Evolutionary conservation across 2,888 invertebrate species (phyloP).

Genomic region (Ophion slaviceki): DNA sequence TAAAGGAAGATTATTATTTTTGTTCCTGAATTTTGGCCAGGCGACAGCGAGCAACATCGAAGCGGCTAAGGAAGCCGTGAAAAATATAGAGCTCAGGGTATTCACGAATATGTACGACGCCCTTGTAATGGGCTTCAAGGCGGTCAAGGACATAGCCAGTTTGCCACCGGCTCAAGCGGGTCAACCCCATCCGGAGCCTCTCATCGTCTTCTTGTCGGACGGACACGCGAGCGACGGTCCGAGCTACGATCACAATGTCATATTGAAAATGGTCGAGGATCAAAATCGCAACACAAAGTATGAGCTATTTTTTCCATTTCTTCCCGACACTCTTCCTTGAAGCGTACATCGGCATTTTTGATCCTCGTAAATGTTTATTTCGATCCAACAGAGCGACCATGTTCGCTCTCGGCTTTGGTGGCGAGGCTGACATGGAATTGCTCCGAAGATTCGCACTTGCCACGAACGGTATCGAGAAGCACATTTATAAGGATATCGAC

Average conservation of each 20-base stretch:
- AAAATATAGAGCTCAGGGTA: conserved; percentile 22
- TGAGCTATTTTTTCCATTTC: background rate
- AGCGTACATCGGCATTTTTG: background rate
- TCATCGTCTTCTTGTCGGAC: conserved; percentile 44
- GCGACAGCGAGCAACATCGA: conserved; percentile 38
- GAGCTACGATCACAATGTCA: conserved; percentile 24
- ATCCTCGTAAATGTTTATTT: background rate
- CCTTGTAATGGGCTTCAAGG: conserved; percentile 41
- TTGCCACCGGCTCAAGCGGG: conserved; percentile 26
- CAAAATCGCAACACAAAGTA: conserved; percentile 38
- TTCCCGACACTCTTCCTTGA: background rate
- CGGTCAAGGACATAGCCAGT: conserved; percentile 39
- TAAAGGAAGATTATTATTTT: background rate
- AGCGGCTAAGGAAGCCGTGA: conserved; percentile 30
- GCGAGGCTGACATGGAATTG: conserved; percentile 42
- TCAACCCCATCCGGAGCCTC: conserved; percentile 35
- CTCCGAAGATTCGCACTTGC: conserved; percentile 40
- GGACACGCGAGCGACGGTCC: conserved; percentile 41
- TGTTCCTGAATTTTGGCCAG: background rate
- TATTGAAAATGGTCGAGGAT: conserved; percentile 39
- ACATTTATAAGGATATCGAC: conserved; percentile 48
- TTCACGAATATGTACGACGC: conserved; percentile 53
- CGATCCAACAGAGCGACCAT: conserved; percentile 38
- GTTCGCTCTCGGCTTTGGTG: conserved; percentile 52
- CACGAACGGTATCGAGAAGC: conserved; percentile 41